These are phyloP conservation scores for Arctocebus calabarensis DNA, from an alignment of 2,797 vertebrate genomes.

Conservation along the genomic window DNA sequence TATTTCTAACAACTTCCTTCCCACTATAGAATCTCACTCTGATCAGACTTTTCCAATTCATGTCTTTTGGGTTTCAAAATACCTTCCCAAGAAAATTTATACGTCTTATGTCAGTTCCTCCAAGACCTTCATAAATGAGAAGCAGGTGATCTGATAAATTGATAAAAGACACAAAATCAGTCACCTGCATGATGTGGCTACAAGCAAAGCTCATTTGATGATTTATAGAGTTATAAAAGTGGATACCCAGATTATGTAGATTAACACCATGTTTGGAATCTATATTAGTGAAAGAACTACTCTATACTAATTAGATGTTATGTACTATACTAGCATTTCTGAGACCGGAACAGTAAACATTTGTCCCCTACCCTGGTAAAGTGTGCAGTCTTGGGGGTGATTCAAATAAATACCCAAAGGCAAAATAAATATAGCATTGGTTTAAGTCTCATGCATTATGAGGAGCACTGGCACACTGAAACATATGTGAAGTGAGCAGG, in stretches of 20 bases:
- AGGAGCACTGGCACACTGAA: background rate
- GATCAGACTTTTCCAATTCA: background rate
- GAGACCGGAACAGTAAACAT: background rate
- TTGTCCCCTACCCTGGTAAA: background rate
- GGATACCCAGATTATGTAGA: too few species aligned
- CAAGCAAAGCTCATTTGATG: background rate
- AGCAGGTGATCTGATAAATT: background rate
- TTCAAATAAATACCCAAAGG: background rate
- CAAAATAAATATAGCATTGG: background rate
- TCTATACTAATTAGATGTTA: background rate
- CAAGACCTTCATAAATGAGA: background rate
- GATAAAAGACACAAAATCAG: background rate
- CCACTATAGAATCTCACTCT: background rate
- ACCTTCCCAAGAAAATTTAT: background rate
- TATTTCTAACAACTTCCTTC: background rate
- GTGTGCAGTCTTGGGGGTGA: background rate
- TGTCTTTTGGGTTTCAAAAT: background rate
- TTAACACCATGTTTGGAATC: background rate
- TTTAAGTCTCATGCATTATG: background rate
- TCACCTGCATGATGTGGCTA: background rate
- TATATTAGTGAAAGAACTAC: background rate
- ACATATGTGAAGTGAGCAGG: fast-evolving
- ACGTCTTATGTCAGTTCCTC: background rate
- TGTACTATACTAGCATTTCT: fast-evolving
- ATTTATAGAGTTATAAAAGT: background rate